These are phyloP conservation scores for Diadema setosum DNA, from an alignment of 35 echinoderm and acorn worm genomes.

Conservation along the genomic window DNA sequence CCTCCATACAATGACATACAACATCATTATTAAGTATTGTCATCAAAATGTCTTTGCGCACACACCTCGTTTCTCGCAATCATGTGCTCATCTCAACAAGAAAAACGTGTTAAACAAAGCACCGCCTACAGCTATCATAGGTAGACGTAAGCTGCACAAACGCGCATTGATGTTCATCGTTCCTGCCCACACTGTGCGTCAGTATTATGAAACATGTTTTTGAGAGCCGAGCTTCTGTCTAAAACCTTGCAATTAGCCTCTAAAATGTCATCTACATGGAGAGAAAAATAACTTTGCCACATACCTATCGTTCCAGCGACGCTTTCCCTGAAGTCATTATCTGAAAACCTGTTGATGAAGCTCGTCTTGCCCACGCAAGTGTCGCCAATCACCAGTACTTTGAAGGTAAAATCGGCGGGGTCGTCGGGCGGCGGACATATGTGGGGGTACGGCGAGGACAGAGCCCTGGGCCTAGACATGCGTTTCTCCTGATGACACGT, in stretches of 20 bases:
- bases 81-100: no score
- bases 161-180: no score
- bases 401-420: constrained; percentile 36
- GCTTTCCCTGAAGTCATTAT: constrained; percentile 31
- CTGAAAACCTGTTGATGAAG: constrained; percentile 58
- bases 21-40: no score
- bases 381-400: constrained; percentile 63
- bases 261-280: not conserved
- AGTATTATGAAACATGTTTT: no score
- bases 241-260: not conserved
- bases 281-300: not conserved
- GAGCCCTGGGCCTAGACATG: not conserved
- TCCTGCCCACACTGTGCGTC: no score
- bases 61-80: no score
- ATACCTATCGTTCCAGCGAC: constrained; percentile 5
- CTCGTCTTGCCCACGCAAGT: constrained; percentile 62
- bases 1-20: no score
- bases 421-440: not conserved
- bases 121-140: no score
- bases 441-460: not conserved
- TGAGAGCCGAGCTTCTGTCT: not conserved
- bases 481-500: no score
- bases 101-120: no score
- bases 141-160: no score
- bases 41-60: no score